Percentiles rank a stretch among this genome's conserved stretches.
These are phyloP conservation scores for Diplodus sargus DNA, from an alignment of 2,797 vertebrate species.

Conservation along the genomic window DNA sequence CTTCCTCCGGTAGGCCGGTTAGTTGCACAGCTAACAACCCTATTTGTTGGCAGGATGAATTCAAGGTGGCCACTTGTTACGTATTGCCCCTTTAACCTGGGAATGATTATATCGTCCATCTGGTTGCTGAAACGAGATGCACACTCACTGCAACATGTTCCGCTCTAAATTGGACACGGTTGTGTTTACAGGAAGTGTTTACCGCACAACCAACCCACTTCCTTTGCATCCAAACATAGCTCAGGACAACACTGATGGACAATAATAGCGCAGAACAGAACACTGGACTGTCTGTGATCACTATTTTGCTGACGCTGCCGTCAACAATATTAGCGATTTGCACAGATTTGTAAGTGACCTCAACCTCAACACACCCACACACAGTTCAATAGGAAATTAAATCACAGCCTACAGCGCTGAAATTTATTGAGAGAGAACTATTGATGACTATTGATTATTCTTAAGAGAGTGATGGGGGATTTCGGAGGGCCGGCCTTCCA, in stretches of 20 bases:
- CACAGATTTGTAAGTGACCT: background rate
- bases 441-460: background rate
- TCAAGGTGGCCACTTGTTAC: too few relatives aligned
- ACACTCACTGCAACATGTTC: conserved; percentile 26
- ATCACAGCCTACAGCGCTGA: background rate
- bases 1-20: too few relatives aligned
- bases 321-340: background rate
- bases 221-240: conserved; percentile 52
- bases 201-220: conserved; percentile 54
- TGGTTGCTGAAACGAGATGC: conserved; percentile 16
- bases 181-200: conserved; percentile 65
- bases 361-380: background rate
- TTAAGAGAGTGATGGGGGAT: background rate
- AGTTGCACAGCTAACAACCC: too few relatives aligned
- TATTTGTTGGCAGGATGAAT: too few relatives aligned
- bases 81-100: background rate
- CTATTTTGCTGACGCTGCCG: background rate
- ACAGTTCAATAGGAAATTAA: background rate
- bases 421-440: background rate
- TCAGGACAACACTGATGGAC: conserved; percentile 3
- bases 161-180: conserved; percentile 28
- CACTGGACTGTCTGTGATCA: conserved; percentile 8
- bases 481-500: conserved; percentile 19
- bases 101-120: conserved; percentile 2
- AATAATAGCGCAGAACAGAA: conserved; percentile 44